A percentile compares a stretch with the other conserved stretches of the same genome.
Conservation (phyloP, 2,113 vertebrate species). For the Eulacestoma nigropectus region DNA sequence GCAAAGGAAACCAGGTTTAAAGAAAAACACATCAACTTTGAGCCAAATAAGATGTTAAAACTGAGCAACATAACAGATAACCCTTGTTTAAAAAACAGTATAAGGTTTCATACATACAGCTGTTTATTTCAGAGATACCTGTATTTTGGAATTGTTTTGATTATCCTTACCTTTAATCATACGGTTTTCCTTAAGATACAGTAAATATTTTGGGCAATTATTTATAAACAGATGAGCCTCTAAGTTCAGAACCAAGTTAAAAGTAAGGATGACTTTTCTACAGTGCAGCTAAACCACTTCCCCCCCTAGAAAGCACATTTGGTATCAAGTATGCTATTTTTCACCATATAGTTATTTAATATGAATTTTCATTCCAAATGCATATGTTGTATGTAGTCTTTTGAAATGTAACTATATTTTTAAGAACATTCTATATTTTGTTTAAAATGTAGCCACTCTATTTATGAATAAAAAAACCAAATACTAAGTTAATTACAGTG, state of each 20-base stretch:
- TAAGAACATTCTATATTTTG: slow-evolving; percentile 23
- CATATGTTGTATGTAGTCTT: background rate
- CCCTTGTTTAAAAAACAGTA: background rate
- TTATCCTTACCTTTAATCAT: background rate
- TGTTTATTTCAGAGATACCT: background rate
- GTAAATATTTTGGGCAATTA: background rate
- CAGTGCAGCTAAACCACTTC: background rate
- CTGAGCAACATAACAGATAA: background rate
- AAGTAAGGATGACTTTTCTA: background rate
- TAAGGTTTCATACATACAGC: background rate
- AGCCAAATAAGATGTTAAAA: background rate
- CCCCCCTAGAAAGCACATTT: background rate
- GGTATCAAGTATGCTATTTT: background rate
- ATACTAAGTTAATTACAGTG: slow-evolving; percentile 18
- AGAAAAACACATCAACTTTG: background rate
- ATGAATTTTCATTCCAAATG: background rate
- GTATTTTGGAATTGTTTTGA: background rate
- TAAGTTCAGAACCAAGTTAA: background rate
- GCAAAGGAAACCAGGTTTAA: background rate
- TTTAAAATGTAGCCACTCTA: slow-evolving; percentile 7
- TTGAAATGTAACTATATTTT: slow-evolving; percentile 10
- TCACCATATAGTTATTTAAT: background rate
- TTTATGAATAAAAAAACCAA: slow-evolving; percentile 25
- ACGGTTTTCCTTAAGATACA: background rate
- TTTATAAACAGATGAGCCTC: background rate